A percentile compares a stretch with the other conserved stretches of the same genome.
These are phyloP conservation scores for Xestia ashworthii DNA, from an alignment of 2,888 invertebrate genomes.

Conservation along the genomic window DNA sequence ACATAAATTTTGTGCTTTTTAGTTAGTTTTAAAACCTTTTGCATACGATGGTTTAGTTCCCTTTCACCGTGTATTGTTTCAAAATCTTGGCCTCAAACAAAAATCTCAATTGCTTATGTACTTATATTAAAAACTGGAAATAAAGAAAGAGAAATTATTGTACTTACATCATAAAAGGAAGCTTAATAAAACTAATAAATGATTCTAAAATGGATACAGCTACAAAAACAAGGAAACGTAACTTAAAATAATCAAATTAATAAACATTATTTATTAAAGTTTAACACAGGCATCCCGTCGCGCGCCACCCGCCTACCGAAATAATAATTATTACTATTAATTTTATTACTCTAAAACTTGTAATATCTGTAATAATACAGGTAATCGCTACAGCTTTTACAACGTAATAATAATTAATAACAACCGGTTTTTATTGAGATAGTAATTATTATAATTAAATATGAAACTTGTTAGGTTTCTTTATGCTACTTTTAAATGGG, in stretches of 20 bases:
- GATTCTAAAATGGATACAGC: conserved; percentile 23
- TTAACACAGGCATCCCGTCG: conserved; percentile 49
- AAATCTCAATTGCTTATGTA: background rate
- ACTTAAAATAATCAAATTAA: conserved; percentile 52
- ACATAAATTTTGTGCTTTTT: background rate
- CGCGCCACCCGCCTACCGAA: conserved; percentile 43
- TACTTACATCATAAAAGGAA: background rate
- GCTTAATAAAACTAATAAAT: conserved; percentile 24
- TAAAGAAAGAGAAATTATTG: background rate
- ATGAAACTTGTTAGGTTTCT: conserved; percentile 17
- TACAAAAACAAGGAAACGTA: conserved; percentile 40
- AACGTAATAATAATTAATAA: conserved; percentile 44
- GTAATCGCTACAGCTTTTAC: conserved; percentile 47
- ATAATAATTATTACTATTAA: conserved; percentile 62
- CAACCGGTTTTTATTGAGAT: conserved; percentile 32
- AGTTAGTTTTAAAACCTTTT: background rate
- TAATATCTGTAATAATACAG: conserved; percentile 53
- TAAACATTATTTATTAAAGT: conserved; percentile 56
- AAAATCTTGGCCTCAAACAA: background rate
- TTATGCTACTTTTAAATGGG: conserved; percentile 12
- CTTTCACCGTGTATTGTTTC: background rate
- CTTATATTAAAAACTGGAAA: background rate
- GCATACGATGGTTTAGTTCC: background rate
- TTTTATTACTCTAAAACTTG: conserved; percentile 57
- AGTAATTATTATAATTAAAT: conserved; percentile 51